Conservation (phyloP, 2,113 vertebrate genomes). For the Saiga tatarica region DNA sequence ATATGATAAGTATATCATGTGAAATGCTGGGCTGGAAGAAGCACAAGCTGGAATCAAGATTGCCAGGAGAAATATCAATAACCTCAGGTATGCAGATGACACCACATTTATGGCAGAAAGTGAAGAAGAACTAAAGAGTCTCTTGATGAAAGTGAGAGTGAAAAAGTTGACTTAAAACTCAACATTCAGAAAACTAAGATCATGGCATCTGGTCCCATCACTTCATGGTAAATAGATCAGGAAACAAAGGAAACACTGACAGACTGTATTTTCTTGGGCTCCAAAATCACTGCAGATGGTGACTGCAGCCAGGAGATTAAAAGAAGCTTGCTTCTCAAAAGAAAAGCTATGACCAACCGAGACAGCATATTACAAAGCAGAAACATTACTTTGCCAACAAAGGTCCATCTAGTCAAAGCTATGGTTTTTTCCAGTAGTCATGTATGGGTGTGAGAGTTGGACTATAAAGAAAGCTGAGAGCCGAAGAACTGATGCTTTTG, state of each 20-base stretch:
- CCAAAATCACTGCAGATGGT: background rate
- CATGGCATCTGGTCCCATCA: background rate
- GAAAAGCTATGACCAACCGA: background rate
- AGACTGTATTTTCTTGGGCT: background rate
- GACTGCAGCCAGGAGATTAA: background rate
- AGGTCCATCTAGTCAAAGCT: background rate
- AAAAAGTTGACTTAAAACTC: background rate
- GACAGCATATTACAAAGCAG: background rate
- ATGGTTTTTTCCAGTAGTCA: background rate
- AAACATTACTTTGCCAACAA: background rate
- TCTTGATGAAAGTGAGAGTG: background rate
- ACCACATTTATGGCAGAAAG: background rate
- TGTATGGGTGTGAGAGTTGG: background rate
- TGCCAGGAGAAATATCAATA: background rate
- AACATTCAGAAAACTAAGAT: background rate
- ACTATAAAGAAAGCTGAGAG: fast-evolving
- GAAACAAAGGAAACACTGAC: background rate
- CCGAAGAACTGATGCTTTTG: background rate
- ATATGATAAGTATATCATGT: background rate
- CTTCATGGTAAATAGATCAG: background rate
- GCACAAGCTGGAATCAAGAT: background rate
- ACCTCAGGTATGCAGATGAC: background rate
- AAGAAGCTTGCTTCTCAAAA: background rate
- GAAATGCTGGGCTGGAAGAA: background rate
- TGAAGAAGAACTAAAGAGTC: background rate